phyloP scores from a whole-genome alignment of 1,140 invertebrate genomes.

The Andrena cerasifolii region DNA sequence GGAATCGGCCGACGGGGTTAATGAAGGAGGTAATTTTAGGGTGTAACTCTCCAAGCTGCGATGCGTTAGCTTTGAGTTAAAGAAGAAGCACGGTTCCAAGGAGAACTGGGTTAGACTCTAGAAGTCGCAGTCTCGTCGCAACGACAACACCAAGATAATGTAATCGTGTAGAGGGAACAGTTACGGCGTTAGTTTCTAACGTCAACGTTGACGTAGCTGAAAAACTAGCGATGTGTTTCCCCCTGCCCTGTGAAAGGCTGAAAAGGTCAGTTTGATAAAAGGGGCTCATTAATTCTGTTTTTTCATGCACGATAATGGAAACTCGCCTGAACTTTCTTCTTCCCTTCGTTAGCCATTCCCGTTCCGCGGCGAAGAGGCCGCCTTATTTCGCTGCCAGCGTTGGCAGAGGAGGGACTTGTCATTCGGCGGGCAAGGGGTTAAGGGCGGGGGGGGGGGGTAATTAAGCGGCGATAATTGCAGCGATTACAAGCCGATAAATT shows the following conservation, averaged over 20 bases:
- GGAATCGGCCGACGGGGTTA: slow-evolving; percentile 49
- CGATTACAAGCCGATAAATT: slow-evolving; percentile 50
- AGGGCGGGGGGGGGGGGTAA: no score
- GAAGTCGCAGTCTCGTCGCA: no score
- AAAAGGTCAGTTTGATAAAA: slow-evolving; percentile 5
- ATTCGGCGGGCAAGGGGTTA: slow-evolving; percentile 7
- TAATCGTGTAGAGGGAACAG: not conserved
- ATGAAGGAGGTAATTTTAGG: slow-evolving; percentile 49
- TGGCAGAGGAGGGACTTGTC: slow-evolving; percentile 18
- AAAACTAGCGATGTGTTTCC: slow-evolving; percentile 21
- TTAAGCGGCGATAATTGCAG: slow-evolving; percentile 56
- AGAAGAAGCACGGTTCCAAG: not conserved
- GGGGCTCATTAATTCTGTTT: slow-evolving; percentile 59
- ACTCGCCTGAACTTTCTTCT: slow-evolving; percentile 51
- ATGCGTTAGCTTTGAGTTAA: slow-evolving; percentile 4
- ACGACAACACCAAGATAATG: not conserved
- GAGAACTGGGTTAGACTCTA: not conserved
- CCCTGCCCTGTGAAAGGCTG: not conserved
- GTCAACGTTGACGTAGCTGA: not conserved
- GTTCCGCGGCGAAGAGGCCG: slow-evolving; percentile 37
- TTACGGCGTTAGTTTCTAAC: not conserved
- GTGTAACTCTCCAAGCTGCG: slow-evolving; percentile 25
- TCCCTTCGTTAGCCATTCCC: slow-evolving; percentile 47
- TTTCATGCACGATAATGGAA: slow-evolving; percentile 59
- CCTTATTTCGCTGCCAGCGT: not conserved